These are phyloP conservation scores for Coregonus suidteri DNA, from an alignment of 2,797 vertebrate species.

Conservation along the genomic window DNA sequence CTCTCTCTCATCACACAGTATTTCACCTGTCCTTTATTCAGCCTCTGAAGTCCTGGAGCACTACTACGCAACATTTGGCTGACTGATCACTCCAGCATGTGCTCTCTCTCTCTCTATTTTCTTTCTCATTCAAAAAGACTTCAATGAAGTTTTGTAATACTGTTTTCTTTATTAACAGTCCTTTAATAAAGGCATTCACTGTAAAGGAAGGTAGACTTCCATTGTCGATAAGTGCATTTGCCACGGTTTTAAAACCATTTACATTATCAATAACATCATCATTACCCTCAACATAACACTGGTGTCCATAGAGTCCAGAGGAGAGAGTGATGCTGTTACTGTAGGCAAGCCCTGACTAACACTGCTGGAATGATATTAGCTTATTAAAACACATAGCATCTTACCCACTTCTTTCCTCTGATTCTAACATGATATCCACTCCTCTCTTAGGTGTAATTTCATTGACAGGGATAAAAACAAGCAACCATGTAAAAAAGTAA, in stretches of 20 bases:
- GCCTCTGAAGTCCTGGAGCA: neutral
- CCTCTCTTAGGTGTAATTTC: neutral
- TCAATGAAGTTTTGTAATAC: constrained; percentile 40
- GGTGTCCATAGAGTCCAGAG: neutral
- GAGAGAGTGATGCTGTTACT: neutral
- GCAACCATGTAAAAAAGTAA: constrained; percentile 11
- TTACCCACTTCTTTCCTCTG: neutral
- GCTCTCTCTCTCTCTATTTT: neutral
- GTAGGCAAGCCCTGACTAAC: neutral
- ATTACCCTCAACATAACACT: neutral
- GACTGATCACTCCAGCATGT: neutral
- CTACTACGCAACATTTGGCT: neutral
- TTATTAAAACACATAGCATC: constrained; percentile 7
- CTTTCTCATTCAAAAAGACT: neutral
- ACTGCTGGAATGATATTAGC: constrained; percentile 6
- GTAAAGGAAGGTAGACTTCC: constrained; percentile 25
- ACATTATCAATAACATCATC: constrained; percentile 24
- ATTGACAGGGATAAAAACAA: constrained; percentile 2
- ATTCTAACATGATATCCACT: neutral
- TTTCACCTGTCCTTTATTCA: neutral
- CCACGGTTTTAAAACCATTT: constrained; percentile 33
- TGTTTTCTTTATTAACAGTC: constrained; percentile 52
- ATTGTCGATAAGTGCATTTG: constrained; percentile 55
- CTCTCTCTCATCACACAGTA: neutral
- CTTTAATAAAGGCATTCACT: constrained; percentile 30